Evolutionary conservation across 2,113 vertebrate genomes (phyloP).

Genomic region (Natator depressus): DNA sequence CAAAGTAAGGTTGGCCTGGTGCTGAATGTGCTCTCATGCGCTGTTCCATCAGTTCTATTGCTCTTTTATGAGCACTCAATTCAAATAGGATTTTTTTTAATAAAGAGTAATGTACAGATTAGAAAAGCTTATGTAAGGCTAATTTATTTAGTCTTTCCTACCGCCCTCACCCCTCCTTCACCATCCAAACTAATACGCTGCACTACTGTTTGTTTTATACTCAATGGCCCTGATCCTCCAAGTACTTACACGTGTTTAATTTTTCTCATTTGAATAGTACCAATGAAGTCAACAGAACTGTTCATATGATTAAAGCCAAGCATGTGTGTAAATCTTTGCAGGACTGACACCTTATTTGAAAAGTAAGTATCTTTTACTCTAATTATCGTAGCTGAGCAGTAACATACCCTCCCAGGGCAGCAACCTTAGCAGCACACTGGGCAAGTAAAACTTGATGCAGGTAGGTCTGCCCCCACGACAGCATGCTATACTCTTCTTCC

Average conservation of each 20-base stretch:
- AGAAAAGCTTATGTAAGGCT: constrained; percentile 45
- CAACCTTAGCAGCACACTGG: background rate
- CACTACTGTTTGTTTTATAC: constrained; percentile 41
- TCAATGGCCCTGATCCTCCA: constrained; percentile 3
- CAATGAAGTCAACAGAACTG: background rate
- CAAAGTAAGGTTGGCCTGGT: background rate
- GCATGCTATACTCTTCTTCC: background rate
- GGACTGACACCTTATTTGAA: background rate
- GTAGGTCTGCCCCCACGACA: background rate
- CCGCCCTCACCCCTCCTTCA: background rate
- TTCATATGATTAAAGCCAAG: constrained; percentile 11
- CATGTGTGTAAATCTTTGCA: background rate
- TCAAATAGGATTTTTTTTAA: background rate
- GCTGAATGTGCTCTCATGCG: background rate
- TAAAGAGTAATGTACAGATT: background rate
- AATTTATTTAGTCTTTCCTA: constrained; percentile 3
- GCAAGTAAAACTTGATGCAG: background rate
- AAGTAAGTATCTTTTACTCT: background rate
- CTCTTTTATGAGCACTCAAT: background rate
- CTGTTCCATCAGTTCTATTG: background rate
- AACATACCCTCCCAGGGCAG: background rate
- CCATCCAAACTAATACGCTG: background rate
- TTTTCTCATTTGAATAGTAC: constrained; percentile 47
- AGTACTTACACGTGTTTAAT: constrained; percentile 14
- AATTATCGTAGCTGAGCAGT: constrained; percentile 2